Evolutionary conservation across 2,797 vertebrate genomes (phyloP), one percentile per base, ranked within the genome.

Genomic region (Adelosebastes latens): DNA sequence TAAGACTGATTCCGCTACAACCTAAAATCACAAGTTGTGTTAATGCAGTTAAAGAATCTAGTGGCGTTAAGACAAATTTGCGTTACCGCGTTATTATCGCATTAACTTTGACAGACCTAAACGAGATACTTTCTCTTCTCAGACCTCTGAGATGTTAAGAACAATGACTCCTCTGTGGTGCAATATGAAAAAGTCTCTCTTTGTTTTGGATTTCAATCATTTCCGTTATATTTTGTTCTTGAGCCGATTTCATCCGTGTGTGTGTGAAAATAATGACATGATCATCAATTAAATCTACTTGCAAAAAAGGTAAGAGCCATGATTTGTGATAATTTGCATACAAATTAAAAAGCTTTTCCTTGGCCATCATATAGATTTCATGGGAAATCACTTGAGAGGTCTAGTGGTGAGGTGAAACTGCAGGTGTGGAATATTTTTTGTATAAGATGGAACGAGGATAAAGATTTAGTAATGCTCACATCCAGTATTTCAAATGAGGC

Each of bases 401-500:
- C 32, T 12, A 20, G 77, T 86, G 67, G 63, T 75, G 70, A 91
- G 84, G 82, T 90, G 76, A 88, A 92, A 84, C 85, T 80, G 83
- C 89, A 89, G 86, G 89, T 92, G 89, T 86, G 80, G 85, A 67
- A 24, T 31, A 55, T 63, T 66, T 79, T 65, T 66, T 29, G 24
- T 61, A 42, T 1, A 18, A 78, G 59, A 87, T 69, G 76, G 61
- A 90, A 81, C 76, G 58, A 55, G 69, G 69, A 83, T 76, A 82
- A 79, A 84, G 79, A 77, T 79, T 79, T 73, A 53, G 86, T 82
- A 83, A 79, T 52, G 72, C 68, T 92, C 84, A 77, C 75, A 72
- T 92, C 81, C 75, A 90, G 82, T 63, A 63, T 81, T 58, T 91
- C 32, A 87, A 93, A 93, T 91, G 92, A 93, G 88, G 83, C 87